phyloP scores from a whole-genome alignment of 2,888 invertebrate genomes.

The Tricholauxania praeusta region DNA sequence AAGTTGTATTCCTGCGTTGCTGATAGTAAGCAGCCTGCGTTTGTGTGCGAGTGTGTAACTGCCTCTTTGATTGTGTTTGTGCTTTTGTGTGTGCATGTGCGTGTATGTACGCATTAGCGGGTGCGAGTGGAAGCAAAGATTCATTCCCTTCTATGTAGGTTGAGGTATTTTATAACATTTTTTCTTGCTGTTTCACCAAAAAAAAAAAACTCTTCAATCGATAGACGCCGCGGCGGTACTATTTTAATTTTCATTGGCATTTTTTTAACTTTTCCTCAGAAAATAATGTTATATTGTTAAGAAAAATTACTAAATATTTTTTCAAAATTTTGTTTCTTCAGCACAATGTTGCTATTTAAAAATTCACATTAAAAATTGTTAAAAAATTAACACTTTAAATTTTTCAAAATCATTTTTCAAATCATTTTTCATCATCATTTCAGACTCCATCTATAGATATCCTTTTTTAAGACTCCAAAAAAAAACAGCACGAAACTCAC shows the following conservation, averaged over 20 bases:
- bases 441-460: constrained; percentile 30
- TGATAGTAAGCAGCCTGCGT: constrained; percentile 25
- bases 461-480: constrained; percentile 23
- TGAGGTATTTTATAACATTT: constrained; percentile 35
- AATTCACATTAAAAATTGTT: constrained; percentile 15
- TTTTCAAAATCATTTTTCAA: not conserved
- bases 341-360: not conserved
- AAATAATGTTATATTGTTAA: not conserved
- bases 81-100: constrained; percentile 39
- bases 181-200: not conserved
- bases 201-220: constrained; percentile 52
- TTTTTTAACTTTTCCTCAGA: constrained; percentile 13
- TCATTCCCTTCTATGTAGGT: constrained; percentile 25
- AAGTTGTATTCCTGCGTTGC: constrained; percentile 15
- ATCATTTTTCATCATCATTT: not conserved
- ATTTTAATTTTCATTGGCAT: not conserved
- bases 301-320: not conserved
- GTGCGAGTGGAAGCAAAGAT: constrained; percentile 12
- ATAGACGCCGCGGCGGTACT: constrained; percentile 51
- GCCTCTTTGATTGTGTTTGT: constrained; percentile 39
- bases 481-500: constrained; percentile 55
- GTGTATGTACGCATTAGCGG: constrained; percentile 25
- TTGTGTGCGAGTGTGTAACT: constrained; percentile 42
- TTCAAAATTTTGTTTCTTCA: not conserved
- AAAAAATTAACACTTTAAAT: too few relatives aligned